These are phyloP conservation scores for Phyllopteryx taeniolatus DNA, from an alignment of 2,113 vertebrate species.

Conservation along the genomic window DNA sequence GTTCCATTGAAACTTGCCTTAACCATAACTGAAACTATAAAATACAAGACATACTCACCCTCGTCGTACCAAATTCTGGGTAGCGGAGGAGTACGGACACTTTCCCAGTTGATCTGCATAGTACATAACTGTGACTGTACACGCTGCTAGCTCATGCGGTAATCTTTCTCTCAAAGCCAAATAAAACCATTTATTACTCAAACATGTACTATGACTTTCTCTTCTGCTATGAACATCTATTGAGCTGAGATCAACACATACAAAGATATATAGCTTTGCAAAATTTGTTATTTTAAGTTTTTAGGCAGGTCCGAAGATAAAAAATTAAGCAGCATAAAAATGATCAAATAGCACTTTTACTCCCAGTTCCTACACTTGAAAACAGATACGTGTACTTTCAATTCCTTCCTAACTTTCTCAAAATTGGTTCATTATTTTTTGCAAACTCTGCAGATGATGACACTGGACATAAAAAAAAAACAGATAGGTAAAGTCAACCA, in stretches of 20 bases:
- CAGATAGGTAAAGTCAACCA: too few relatives aligned
- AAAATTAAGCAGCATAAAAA: neutral
- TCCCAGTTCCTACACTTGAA: too few relatives aligned
- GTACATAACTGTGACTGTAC: slow-evolving; percentile 65
- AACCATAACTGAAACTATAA: slow-evolving; percentile 62
- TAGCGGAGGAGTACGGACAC: slow-evolving; percentile 48
- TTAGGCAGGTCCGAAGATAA: neutral
- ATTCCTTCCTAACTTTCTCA: too few relatives aligned
- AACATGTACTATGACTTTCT: slow-evolving; percentile 26
- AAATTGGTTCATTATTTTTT: too few relatives aligned
- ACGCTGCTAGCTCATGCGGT: slow-evolving; percentile 71
- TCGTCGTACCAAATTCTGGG: slow-evolving; percentile 51
- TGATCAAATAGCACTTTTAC: neutral
- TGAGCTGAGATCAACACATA: neutral
- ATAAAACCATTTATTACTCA: slow-evolving; percentile 80
- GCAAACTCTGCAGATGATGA: too few relatives aligned
- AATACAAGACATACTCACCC: slow-evolving; percentile 43
- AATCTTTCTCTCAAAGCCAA: slow-evolving; percentile 74
- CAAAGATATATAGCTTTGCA: neutral
- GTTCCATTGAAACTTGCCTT: slow-evolving; percentile 67
- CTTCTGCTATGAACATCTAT: neutral
- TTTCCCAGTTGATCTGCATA: slow-evolving; percentile 59
- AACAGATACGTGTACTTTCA: too few relatives aligned
- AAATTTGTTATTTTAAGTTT: neutral
- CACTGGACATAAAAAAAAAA: too few relatives aligned